Base-by-base conservation (phyloP, 2,797 vertebrate species). In the Ammospiza maritima region DNA sequence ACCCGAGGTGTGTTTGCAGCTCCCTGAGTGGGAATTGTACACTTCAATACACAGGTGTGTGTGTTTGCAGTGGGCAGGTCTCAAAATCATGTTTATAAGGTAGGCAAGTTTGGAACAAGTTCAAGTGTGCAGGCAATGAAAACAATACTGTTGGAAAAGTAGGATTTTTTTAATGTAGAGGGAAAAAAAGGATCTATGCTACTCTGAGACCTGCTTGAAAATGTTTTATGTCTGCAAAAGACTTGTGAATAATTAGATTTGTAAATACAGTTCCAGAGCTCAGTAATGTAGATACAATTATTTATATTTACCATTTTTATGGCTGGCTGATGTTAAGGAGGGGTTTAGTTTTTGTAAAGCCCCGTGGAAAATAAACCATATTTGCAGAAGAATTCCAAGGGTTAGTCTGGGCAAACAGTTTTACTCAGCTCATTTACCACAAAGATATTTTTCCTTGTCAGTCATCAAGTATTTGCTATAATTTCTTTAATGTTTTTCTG, bases 381-480 rank as follows among this genome's bases (percentile, higher is more conserved):
- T 72, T 83, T 88, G 38, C 44, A 53, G 74, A 74, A 82, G 26
- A 88, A 53, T 66, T 89, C 36, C 29, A 36, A 69, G 76, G 40
- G 58, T 96, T 85, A 62, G 57, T 81, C 36, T 65, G 44, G 27
- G 40, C 30, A 84, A 84, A 78, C 56, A 45, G 51, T 79, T 93
- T 60, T 85, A 47, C 15, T 40, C 13, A 4, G 30, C 20, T 77
- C 38, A 5, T 42, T 76, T 89, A 64, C 84, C 16, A 20, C 30
- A 50, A 62, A 87, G 57, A 75, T 56, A 34, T 44, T 91, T 92
- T n/a, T 89, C 40, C 27, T 77, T 58, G 44, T 72, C 79, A 65
- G 36, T 81, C 82, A 69, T 44, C n/a, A 53, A 42, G 72, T 40
- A 27, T 85, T 85, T 88, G 27, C 65, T 92, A 71, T 88, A 86